Base-by-base conservation (phyloP, 92 coral and sea anemone genomes). In the Hydrozoanthus gracilis region DNA sequence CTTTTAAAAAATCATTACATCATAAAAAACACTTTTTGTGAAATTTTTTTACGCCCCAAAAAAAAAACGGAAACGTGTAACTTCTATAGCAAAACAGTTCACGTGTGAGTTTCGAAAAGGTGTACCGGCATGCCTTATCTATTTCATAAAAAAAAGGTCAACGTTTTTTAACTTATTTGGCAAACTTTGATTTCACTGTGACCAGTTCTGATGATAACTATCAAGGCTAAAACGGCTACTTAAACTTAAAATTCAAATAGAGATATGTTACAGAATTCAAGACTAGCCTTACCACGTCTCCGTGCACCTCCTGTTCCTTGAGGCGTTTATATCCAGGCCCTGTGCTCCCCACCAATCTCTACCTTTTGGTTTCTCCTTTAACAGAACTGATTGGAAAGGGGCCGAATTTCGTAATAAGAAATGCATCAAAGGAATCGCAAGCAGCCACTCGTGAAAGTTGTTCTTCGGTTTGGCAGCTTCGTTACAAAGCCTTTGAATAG, bases 351-450 rank as follows among this genome's bases (percentile, higher is more conserved):
- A 95, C 87, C 83, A 91, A 12, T 64, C 76, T 4, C 71, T 73
- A 4, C 20, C 90, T 82, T 61, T 73, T 7, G 90, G 83, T 68
- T 84, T 82, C 69, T 82, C 95, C 71, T 88, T 47, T 27, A 84
- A 75, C 46, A 88, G 64, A 50, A 78, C 90, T 1, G 66, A 39
- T 44, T 76, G 72, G 82, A 84, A 93, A 4, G 98, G 98, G 69
- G 75, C 47, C 11, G 95, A 91, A 60, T 61, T 82, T 4, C 79
- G 90, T 10, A 93, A 80, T 16, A 95, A 78, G 69, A 95, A 95
- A 82, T 95, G 98, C 45, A 91, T 76, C 77, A 95, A 65, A 6
- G 98, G 98, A 6, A 95, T 88, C 1, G 96, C 95, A 8, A 88
- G 88, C 66, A 95, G 80, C 95, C 96, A 95, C 39, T 91, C 87